Percentiles rank a stretch among this genome's conserved stretches.
phyloP scores from a whole-genome alignment of 2,797 vertebrate species.

The Basileuterus tristriatus region DNA sequence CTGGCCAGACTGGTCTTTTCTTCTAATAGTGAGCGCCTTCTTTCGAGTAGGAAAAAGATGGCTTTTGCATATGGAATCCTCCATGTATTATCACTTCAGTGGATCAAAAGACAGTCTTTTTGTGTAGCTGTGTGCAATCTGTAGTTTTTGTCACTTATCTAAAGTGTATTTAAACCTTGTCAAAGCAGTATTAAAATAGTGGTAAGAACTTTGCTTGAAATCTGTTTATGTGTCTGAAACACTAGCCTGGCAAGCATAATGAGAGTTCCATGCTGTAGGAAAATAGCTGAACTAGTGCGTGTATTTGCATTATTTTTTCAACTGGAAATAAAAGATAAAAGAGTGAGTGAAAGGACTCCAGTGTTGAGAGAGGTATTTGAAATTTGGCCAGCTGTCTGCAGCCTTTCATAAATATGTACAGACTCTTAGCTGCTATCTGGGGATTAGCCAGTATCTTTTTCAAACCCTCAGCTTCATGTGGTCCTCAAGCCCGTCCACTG shows the following conservation, averaged over 20 bases:
- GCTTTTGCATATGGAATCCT: background rate
- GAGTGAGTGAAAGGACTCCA: background rate
- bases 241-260: background rate
- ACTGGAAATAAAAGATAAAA: background rate
- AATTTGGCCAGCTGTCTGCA: background rate
- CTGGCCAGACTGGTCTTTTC: background rate
- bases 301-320: slow-evolving; percentile 22
- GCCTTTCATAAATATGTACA: background rate
- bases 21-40: background rate
- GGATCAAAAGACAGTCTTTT: slow-evolving; percentile 11
- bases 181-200: slow-evolving; percentile 31
- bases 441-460: background rate
- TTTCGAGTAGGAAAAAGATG: background rate
- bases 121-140: background rate
- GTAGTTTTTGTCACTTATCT: slow-evolving; percentile 6
- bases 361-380: background rate
- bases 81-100: background rate
- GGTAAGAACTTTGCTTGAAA: slow-evolving; percentile 22
- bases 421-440: background rate
- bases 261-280: background rate
- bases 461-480: background rate
- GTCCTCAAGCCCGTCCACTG: background rate
- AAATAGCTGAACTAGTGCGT: background rate
- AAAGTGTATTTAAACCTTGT: slow-evolving; percentile 29
- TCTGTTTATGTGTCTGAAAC: slow-evolving; percentile 27